Evolutionary conservation across 2,888 invertebrate genomes (phyloP).

Genomic region (Perdita meconis): DNA sequence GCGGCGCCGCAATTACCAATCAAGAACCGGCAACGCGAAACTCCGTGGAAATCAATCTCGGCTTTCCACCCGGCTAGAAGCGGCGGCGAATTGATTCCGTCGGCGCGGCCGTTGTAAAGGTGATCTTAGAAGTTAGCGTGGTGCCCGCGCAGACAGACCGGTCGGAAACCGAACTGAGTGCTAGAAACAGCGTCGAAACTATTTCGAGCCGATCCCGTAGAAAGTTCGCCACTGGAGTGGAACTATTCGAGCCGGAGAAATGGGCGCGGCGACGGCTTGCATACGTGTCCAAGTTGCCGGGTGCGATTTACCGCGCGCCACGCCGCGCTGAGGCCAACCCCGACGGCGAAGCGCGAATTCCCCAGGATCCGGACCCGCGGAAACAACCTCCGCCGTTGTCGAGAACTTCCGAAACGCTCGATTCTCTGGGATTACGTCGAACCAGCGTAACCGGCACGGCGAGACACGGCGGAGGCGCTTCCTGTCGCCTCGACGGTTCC

Average conservation of each 20-base stretch:
- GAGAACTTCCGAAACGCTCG: constrained; percentile 44
- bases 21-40: constrained; percentile 53
- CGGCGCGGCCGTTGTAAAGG: constrained; percentile 10
- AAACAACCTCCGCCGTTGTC: constrained; percentile 39
- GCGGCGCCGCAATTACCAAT: constrained; percentile 53
- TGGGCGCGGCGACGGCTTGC: constrained; percentile 52
- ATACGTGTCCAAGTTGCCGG: constrained; percentile 70
- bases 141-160: constrained; percentile 11
- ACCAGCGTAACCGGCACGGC: constrained; percentile 79
- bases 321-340: constrained; percentile 57
- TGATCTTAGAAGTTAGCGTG: constrained; percentile 56
- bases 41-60: constrained; percentile 60
- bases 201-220: constrained; percentile 69
- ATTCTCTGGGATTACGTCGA: constrained; percentile 77
- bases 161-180: constrained; percentile 53
- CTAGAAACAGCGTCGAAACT: constrained; percentile 71
- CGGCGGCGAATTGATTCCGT: constrained; percentile 29
- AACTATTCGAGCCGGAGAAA: constrained; percentile 73
- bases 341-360: constrained; percentile 64
- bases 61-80: constrained; percentile 47
- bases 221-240: constrained; percentile 60
- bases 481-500: constrained; percentile 39
- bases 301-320: constrained; percentile 71
- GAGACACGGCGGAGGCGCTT: too few species aligned
- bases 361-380: constrained; percentile 22